phyloP scores from a whole-genome alignment of 2,113 vertebrate species.

The Cairina moschata region DNA sequence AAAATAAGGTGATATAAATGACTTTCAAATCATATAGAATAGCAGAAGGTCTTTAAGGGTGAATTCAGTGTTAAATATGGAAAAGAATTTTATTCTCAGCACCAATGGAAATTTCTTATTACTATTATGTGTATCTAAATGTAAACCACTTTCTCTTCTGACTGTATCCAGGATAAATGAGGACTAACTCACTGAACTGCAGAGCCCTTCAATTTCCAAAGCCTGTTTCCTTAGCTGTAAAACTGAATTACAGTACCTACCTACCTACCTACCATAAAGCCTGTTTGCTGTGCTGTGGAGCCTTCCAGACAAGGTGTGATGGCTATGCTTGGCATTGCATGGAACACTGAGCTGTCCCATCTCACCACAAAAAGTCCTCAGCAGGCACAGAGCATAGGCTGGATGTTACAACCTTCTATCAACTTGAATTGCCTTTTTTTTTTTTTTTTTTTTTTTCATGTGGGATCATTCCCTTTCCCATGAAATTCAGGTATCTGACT shows the following conservation, averaged over 20 bases:
- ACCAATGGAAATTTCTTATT: background rate
- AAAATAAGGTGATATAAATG: background rate
- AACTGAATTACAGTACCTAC: background rate
- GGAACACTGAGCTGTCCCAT: background rate
- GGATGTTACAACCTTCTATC: background rate
- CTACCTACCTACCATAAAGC: background rate
- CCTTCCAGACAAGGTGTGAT: background rate
- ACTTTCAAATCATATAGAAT: background rate
- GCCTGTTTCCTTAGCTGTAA: background rate
- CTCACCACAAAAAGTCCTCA: background rate
- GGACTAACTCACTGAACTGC: background rate
- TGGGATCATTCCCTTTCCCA: background rate
- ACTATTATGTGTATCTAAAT: background rate
- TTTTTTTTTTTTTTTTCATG: background rate
- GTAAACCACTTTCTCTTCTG: background rate
- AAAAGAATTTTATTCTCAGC: background rate
- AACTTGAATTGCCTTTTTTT: background rate
- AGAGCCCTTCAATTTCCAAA: background rate
- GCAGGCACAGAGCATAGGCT: background rate
- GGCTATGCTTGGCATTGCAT: background rate
- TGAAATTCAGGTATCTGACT: background rate
- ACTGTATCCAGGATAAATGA: background rate
- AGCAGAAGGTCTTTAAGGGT: background rate
- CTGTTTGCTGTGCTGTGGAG: background rate
- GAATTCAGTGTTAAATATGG: background rate